Base-by-base conservation (phyloP, 23 tunicate genomes). In the Styela clava region DNA sequence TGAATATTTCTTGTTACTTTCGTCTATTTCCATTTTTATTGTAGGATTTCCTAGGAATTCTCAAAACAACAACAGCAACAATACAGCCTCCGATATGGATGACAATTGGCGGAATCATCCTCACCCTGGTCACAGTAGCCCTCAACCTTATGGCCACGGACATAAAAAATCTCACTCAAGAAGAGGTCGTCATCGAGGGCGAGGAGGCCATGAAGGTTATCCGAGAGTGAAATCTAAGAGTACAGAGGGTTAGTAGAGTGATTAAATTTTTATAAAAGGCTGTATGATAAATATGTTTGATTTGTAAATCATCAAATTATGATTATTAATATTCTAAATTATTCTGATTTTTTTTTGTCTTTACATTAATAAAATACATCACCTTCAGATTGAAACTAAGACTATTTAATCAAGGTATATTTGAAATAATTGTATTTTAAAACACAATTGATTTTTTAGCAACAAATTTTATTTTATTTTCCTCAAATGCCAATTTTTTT, bases 161-260 rank as follows among this genome's bases (percentile, higher is more conserved):
- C 56, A 44, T 44, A 76, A 86, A 24, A 72, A 61, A 35, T 74
- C 80, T 25, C 78, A 89, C 28, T 65, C 87, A 52, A 78, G 89
- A 32, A 69, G 97, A 69, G 90, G 90, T 22, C 88, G 97, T 31
- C 83, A 86, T 30, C 84, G 97, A 9, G 83, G 90, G 24, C 83
- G 89, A 29, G 69, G 97, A 27, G 94, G 94, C 1, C 72, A 65
- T 16, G 31, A 25, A 83, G 34, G 56, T 5, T 44, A 44, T 12
- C 83, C 37, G 32, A 67, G 92, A 2, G 92, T 86, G 1, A 51
- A 79, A n/a, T 79, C 84, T 23, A 74, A 85, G 24, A 85, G 91
- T 31, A 65, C 82, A 64, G 52, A 31, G 30, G 79, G 89, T 86
- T 74, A 84, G 74, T 21, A 20, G 23, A 23, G 24, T 19, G 62